A percentile compares a stretch with the other conserved stretches of the same genome.
phyloP scores from a whole-genome alignment of 23 tunicate genomes.

The Halocynthia aurantium region DNA sequence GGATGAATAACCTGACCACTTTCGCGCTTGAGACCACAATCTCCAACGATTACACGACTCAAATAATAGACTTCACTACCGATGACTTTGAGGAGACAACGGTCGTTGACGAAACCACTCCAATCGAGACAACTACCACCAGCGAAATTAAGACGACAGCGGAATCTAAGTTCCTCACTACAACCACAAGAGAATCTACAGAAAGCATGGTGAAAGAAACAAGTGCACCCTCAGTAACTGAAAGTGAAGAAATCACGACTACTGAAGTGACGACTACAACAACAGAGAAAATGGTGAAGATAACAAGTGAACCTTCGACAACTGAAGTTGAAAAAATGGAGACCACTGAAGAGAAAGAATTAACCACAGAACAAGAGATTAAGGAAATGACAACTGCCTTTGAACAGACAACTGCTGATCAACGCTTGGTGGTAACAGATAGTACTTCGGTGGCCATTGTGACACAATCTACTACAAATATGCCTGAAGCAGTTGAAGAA shows the following conservation, averaged over 20 bases:
- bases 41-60: background rate
- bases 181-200: background rate
- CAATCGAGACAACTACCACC: background rate
- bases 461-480: background rate
- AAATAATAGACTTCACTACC: background rate
- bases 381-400: background rate
- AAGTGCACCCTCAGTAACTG: background rate
- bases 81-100: background rate
- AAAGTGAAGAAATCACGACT: background rate
- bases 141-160: background rate
- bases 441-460: slow-evolving; percentile 8
- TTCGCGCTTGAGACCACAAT: background rate
- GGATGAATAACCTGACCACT: slow-evolving; percentile 2
- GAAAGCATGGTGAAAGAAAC: background rate
- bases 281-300: background rate
- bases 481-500: background rate
- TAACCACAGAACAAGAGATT: background rate
- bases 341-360: background rate
- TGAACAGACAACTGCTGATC: background rate
- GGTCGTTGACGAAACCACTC: background rate
- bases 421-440: too few relatives aligned
- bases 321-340: background rate
- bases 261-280: background rate
- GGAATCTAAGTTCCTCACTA: background rate
- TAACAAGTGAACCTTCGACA: background rate